Base-by-base conservation (phyloP, 2,888 invertebrate species). In the Melanophora roralis region DNA sequence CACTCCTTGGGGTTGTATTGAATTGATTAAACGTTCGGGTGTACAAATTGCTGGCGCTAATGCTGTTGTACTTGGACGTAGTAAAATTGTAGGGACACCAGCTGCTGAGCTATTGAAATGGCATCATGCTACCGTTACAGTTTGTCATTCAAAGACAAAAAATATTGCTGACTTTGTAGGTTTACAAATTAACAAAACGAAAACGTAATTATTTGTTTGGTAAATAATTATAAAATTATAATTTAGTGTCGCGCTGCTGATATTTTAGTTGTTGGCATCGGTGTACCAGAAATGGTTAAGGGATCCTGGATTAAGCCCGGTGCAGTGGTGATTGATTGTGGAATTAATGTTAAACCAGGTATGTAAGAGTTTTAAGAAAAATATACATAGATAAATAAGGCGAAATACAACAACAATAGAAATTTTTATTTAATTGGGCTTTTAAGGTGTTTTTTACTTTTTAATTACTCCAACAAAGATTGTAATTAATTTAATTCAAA, bases 281-380 rank as follows among this genome's bases (percentile, higher is more conserved):
- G 99, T 0, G 93, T 94, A 84, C 91, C 97, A 0, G 94, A 97
- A 90, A 92, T 98, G 91, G 97, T 99, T 1, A 96, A 95, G 88
- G 97, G 95, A 0, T 95, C 95, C 81, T 99, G 99, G 99, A 94
- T 99, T 83, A 99, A 99, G 90, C 96, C 97, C 0, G 98, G 99
- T 4, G 98, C 99, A 14, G 95, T 99, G 11, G 98, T 99, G 45
- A 98, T 99, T 85, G 99, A 99, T 90, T 99, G 99, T 90, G 99
- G 99, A 51, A 99, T 99, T 84, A 98, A 97, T 91, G 93, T 95
- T 3, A 94, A 97, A 84, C 92, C 95, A 90, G 98, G 96, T 96
- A 76, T 81, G 82, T 47, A n/a, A 1, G 19, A 57, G 27, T 27
- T 27, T 27, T 3, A 27, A 27, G 4, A 27, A 27, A 27, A 27